phyloP scores from a whole-genome alignment of 2,888 invertebrate species.

The Acrocera orbiculus region DNA sequence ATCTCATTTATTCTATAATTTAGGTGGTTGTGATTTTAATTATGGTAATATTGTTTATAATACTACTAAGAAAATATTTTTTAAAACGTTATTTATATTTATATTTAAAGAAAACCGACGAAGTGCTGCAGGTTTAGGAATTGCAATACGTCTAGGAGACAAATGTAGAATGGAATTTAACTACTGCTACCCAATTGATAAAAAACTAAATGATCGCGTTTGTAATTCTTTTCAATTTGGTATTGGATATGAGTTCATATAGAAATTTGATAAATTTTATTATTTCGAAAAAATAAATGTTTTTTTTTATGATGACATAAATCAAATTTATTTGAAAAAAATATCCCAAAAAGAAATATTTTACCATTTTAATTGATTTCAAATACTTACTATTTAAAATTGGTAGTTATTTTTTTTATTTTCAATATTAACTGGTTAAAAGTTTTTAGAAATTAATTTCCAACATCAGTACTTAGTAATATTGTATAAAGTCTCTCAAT shows the following conservation, averaged over 20 bases:
- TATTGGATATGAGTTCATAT: conserved; percentile 64
- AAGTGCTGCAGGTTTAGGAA: conserved; percentile 63
- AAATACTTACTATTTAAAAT: too few relatives aligned
- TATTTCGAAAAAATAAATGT: too few relatives aligned
- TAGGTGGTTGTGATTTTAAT: conserved; percentile 54
- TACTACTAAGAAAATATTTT: background rate
- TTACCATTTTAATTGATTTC: background rate
- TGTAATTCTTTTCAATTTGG: conserved; percentile 67
- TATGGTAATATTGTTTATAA: conserved; percentile 15
- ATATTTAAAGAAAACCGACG: conserved; percentile 45
- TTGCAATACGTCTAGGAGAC: conserved; percentile 67
- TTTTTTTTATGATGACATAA: too few relatives aligned
- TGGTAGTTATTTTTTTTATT: too few relatives aligned
- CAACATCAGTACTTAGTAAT: too few relatives aligned
- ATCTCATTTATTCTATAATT: conserved; percentile 77
- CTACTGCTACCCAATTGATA: conserved; percentile 66
- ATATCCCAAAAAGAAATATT: background rate
- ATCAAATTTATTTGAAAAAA: too few relatives aligned
- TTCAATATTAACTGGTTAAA: too few relatives aligned
- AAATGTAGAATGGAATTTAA: conserved; percentile 88
- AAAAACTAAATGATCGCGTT: conserved; percentile 43
- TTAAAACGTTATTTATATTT: conserved; percentile 1
- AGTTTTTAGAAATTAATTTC: too few relatives aligned
- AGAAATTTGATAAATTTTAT: too few relatives aligned
- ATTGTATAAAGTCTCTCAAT: too few relatives aligned